Conservation (phyloP, 2,797 vertebrate genomes). For the Meda fulgida region DNA sequence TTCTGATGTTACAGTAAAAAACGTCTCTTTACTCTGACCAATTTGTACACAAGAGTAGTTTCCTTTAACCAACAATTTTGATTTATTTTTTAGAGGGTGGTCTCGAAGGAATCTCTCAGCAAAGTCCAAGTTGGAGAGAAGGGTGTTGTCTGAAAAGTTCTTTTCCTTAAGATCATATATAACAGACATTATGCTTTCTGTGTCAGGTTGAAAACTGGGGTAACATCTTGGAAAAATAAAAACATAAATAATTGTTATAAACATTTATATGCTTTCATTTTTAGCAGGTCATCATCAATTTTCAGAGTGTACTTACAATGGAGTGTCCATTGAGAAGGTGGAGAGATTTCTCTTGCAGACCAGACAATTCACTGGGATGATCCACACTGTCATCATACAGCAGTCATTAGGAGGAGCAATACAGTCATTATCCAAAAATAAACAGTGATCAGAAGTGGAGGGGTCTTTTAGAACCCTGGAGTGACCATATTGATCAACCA, state of each 20-base stretch:
- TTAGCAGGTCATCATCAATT: background rate
- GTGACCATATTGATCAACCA: background rate
- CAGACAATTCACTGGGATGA: background rate
- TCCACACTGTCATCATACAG: background rate
- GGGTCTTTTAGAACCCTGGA: background rate
- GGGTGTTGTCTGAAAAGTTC: background rate
- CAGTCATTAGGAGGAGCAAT: background rate
- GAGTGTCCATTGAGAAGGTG: conserved; percentile 7
- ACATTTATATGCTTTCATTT: background rate
- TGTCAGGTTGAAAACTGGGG: background rate
- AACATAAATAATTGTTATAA: background rate
- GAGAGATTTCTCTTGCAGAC: background rate
- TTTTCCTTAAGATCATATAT: background rate
- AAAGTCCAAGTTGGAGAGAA: conserved; percentile 40
- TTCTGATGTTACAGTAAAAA: conserved; percentile 20
- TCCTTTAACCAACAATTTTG: conserved; percentile 26
- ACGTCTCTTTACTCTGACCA: fast-evolving
- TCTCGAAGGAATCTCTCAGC: conserved; percentile 17
- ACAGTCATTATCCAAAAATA: background rate
- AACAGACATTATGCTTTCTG: background rate
- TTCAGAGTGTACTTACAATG: conserved; percentile 19
- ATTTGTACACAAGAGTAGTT: background rate
- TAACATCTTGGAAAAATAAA: background rate
- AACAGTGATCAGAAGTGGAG: background rate
- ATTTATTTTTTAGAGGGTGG: background rate